Percentiles rank a stretch among this genome's conserved stretches.
phyloP scores from a whole-genome alignment of 2,113 vertebrate species.

The Cacatua alba region DNA sequence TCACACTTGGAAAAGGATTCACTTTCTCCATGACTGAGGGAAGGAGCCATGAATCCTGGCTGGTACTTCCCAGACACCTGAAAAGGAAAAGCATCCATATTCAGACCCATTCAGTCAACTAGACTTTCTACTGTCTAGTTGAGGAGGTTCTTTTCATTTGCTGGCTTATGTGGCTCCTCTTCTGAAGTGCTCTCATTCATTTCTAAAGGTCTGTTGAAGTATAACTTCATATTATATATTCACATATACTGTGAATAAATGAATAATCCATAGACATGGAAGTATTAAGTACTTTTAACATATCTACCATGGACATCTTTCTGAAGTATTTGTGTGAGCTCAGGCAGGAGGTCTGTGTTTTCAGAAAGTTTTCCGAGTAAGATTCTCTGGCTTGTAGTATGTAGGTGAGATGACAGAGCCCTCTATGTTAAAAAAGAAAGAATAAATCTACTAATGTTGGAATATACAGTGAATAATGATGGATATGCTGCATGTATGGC shows the following conservation, averaged over 20 bases:
- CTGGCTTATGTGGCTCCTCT: not conserved
- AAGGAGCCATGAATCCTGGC: not conserved
- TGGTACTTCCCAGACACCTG: not conserved
- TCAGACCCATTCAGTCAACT: not conserved
- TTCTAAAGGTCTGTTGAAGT: not conserved
- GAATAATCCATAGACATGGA: not conserved
- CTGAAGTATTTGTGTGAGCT: not conserved
- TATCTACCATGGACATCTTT: not conserved
- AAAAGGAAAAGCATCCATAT: not conserved
- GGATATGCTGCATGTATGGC: fast-evolving
- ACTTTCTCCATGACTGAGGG: not conserved
- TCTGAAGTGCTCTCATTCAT: not conserved
- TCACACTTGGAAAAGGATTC: not conserved
- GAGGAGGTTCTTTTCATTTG: not conserved
- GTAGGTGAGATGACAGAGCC: not conserved
- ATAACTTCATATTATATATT: not conserved
- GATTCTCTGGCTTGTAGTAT: not conserved
- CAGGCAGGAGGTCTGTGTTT: not conserved
- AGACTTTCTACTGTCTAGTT: not conserved
- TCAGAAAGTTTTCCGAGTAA: not conserved
- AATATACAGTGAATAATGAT: not conserved
- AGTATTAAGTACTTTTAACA: not conserved
- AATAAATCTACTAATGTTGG: not conserved
- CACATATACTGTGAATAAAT: not conserved
- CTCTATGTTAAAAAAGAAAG: not conserved